Conservation (phyloP, 2,113 vertebrate genomes). For the Myotis yumanensis region DNA sequence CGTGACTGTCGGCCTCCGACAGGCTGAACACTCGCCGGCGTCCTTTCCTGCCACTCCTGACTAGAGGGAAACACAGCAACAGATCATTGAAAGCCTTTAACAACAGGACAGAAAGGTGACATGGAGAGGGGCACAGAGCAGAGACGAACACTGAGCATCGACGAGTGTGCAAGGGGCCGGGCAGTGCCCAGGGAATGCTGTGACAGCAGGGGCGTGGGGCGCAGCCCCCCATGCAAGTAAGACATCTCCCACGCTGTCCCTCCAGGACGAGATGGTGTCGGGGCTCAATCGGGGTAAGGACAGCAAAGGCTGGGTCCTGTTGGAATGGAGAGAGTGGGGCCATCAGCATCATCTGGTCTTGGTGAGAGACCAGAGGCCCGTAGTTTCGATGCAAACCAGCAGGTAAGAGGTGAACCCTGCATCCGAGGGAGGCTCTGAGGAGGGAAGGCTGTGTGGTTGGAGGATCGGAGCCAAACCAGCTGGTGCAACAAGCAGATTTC, state of each 20-base stretch:
- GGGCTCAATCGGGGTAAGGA: neutral
- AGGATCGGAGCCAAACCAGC: neutral
- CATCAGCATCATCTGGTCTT: neutral
- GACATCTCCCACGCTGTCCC: neutral
- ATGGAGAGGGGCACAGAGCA: conserved; percentile 79
- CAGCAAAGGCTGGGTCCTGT: neutral
- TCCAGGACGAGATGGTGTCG: neutral
- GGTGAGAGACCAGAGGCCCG: neutral
- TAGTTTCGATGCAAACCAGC: neutral
- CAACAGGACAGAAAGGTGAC: conserved; percentile 78
- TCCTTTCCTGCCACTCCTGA: conserved; percentile 92
- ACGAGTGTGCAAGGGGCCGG: neutral
- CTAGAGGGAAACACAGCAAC: conserved; percentile 92
- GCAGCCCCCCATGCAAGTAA: neutral
- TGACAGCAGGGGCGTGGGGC: conserved; percentile 59
- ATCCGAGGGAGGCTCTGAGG: neutral
- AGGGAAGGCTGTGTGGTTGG: neutral
- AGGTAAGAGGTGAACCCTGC: neutral
- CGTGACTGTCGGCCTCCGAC: conserved; percentile 91
- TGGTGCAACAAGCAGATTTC: neutral
- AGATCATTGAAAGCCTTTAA: conserved; percentile 86
- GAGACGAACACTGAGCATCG: conserved; percentile 73
- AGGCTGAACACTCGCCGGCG: conserved; percentile 91
- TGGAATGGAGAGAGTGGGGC: neutral
- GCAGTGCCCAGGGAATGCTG: neutral